phyloP scores from a whole-genome alignment of 2,888 invertebrate species.

The Esperia sulphurella region DNA sequence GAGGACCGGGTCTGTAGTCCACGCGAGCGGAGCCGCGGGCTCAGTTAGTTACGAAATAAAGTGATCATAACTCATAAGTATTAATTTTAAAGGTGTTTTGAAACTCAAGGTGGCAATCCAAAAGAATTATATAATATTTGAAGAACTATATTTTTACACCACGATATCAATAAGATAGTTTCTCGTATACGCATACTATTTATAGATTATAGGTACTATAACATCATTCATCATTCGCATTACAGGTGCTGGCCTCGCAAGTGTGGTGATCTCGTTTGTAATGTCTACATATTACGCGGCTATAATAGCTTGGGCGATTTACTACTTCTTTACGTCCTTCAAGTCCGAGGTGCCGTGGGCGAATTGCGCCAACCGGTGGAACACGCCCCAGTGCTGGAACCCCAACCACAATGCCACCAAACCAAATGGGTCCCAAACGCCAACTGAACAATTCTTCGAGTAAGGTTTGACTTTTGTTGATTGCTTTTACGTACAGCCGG shows the following conservation, averaged over 20 bases:
- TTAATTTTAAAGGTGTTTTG: too few relatives aligned
- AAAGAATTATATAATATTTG: background rate
- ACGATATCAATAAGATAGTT: too few relatives aligned
- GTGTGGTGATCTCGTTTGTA: conserved; percentile 95
- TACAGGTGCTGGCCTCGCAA: conserved; percentile 95
- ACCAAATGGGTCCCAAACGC: conserved; percentile 87
- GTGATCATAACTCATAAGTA: too few relatives aligned
- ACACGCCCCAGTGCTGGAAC: conserved; percentile 90
- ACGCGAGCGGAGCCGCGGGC: too few relatives aligned
- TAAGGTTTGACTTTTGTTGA: conserved; percentile 67
- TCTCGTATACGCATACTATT: background rate
- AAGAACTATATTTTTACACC: too few relatives aligned
- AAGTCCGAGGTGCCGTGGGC: conserved; percentile 94
- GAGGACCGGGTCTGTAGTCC: too few relatives aligned
- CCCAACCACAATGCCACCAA: conserved; percentile 83
- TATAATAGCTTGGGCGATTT: conserved; percentile 95
- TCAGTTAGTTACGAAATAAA: too few relatives aligned
- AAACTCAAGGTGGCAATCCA: too few relatives aligned
- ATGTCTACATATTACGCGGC: conserved; percentile 98
- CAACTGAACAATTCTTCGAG: conserved; percentile 96
- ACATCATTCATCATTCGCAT: conserved; percentile 20
- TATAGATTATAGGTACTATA: too few relatives aligned
- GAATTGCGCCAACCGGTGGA: conserved; percentile 92
- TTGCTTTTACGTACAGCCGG: background rate
- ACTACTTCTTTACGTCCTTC: conserved; percentile 95